Percentiles rank a stretch among this genome's conserved stretches.
Evolutionary conservation across 2,797 vertebrate genomes (phyloP).

Genomic region (Sardinella longiceps): DNA sequence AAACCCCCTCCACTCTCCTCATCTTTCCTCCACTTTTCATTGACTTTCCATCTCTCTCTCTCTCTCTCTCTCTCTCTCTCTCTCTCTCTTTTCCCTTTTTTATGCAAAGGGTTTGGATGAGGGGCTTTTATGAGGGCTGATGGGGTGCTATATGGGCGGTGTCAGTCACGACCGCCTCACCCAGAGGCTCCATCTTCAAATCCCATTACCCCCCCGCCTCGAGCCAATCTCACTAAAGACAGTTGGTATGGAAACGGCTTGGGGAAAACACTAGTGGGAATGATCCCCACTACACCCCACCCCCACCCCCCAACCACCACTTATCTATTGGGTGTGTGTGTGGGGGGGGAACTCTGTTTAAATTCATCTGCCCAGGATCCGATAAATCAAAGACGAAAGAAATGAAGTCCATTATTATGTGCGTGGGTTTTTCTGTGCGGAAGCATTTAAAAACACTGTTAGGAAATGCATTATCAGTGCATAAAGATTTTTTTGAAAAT

Average conservation of each 20-base stretch:
- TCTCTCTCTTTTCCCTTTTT: neutral
- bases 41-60: neutral
- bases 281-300: neutral
- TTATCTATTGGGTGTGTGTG: slow-evolving; percentile 1
- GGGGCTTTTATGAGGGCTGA: neutral
- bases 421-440: neutral
- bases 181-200: slow-evolving; percentile 34
- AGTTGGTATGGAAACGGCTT: slow-evolving; percentile 74
- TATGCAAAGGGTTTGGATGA: neutral
- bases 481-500: neutral
- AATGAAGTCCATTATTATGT: neutral
- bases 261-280: slow-evolving; percentile 39
- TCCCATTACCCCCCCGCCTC: slow-evolving; percentile 37
- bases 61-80: neutral
- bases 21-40: neutral
- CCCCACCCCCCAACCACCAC: neutral
- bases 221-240: slow-evolving; percentile 61
- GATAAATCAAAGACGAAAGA: slow-evolving; percentile 1
- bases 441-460: neutral
- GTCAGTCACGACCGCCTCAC: slow-evolving; percentile 39
- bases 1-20: neutral
- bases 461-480: neutral
- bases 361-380: neutral
- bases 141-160: neutral
- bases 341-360: neutral